Conservation (phyloP, 2,113 vertebrate genomes). For the Megaceryle maxima region DNA sequence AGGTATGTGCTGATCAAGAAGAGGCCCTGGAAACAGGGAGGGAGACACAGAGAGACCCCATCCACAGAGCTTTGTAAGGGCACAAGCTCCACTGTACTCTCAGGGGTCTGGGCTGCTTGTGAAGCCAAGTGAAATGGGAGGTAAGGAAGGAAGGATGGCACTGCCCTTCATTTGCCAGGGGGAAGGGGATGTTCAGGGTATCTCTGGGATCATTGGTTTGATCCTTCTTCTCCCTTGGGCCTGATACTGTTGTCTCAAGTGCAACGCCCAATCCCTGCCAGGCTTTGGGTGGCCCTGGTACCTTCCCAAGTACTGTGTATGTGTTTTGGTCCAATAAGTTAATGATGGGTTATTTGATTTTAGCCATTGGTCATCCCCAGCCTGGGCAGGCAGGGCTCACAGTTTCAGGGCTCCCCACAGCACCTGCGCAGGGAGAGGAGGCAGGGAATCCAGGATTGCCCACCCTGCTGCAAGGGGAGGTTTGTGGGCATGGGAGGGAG, state of each 20-base stretch:
- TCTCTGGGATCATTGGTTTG: neutral
- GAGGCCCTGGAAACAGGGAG: neutral
- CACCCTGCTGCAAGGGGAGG: neutral
- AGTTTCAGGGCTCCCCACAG: neutral
- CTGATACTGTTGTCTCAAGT: neutral
- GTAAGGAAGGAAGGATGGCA: neutral
- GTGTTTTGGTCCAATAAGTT: fast-evolving
- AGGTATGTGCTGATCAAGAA: neutral
- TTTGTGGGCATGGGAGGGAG: neutral
- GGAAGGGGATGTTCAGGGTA: neutral
- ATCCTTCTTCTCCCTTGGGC: neutral
- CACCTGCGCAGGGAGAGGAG: neutral
- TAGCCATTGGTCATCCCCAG: neutral
- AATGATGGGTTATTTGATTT: neutral
- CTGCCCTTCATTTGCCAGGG: neutral
- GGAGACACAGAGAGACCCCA: neutral
- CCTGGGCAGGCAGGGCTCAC: neutral
- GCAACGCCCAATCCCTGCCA: neutral
- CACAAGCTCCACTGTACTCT: neutral
- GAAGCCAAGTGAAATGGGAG: neutral
- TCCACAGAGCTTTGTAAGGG: neutral
- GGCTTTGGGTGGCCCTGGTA: neutral
- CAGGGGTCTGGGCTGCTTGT: fast-evolving
- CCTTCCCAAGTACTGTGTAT: fast-evolving
- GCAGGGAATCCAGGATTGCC: neutral